Evolutionary conservation across 2,113 vertebrate species (phyloP).

Genomic region (Hippocampus mohnikei): DNA sequence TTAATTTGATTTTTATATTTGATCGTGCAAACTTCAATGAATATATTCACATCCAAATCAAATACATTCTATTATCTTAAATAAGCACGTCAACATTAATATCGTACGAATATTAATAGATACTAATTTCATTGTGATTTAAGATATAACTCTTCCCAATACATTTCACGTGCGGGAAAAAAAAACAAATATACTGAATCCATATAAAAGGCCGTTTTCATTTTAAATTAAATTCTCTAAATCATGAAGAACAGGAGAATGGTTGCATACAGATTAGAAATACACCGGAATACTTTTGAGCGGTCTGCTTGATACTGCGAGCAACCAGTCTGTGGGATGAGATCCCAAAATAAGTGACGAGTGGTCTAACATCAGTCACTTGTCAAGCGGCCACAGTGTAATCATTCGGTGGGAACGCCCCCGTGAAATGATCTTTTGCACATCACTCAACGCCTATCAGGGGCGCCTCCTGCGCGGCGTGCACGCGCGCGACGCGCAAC

Average conservation of each 20-base stretch:
- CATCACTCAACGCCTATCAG: constrained; percentile 39
- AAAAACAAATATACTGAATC: no score
- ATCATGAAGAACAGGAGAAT: not conserved
- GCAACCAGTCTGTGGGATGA: not conserved
- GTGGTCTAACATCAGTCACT: constrained; percentile 35
- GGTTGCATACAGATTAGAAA: not conserved
- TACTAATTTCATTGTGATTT: no score
- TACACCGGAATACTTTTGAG: not conserved
- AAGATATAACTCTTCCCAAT: no score
- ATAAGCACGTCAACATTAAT: no score
- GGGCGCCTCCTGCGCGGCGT: constrained; percentile 36
- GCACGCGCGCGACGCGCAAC: constrained; percentile 23
- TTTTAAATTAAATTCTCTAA: not conserved
- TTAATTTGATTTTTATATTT: no score
- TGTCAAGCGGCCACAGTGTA: constrained; percentile 43
- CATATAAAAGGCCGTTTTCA: not conserved
- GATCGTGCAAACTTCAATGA: no score
- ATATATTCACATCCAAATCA: no score
- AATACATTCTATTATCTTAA: no score
- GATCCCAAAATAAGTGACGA: not conserved
- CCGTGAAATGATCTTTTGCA: constrained; percentile 66
- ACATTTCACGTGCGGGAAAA: no score
- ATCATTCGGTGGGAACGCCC: constrained; percentile 70
- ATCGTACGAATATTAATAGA: no score
- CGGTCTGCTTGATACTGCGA: not conserved